A percentile compares a stretch with the other conserved stretches of the same genome.
phyloP scores from a whole-genome alignment of 2,113 vertebrate genomes.

The human (Homo sapiens) region DNA sequence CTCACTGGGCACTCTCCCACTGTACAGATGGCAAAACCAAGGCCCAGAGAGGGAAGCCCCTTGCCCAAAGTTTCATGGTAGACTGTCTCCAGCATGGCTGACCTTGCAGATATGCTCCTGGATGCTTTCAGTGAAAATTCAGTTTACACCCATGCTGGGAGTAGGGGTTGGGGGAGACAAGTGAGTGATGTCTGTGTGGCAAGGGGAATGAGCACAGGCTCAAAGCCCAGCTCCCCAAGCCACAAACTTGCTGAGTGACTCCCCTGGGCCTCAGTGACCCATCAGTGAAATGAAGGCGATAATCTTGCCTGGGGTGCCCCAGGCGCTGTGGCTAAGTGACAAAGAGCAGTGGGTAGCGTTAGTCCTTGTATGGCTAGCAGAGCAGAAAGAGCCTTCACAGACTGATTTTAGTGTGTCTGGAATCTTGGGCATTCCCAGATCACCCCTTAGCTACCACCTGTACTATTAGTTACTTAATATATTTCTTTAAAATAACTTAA shows the following conservation, averaged over 20 bases:
- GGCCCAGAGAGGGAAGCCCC: neutral
- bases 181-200: neutral
- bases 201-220: neutral
- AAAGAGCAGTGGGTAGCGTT: neutral
- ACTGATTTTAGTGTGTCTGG: neutral
- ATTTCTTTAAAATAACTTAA: neutral
- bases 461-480: neutral
- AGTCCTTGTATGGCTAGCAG: neutral
- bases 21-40: neutral
- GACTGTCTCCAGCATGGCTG: neutral
- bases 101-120: neutral
- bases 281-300: neutral
- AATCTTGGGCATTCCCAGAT: neutral
- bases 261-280: neutral
- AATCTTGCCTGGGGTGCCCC: neutral
- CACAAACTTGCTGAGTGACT: neutral
- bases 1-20: neutral
- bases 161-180: no score
- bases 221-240: neutral
- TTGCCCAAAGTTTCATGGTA: fast-evolving
- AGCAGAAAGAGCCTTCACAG: neutral
- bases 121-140: neutral
- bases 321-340: neutral
- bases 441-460: neutral
- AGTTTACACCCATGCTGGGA: neutral